A percentile compares a stretch with the other conserved stretches of the same genome.
phyloP scores from a whole-genome alignment of 2,888 invertebrate genomes.

The Stenotaenia linearis region DNA sequence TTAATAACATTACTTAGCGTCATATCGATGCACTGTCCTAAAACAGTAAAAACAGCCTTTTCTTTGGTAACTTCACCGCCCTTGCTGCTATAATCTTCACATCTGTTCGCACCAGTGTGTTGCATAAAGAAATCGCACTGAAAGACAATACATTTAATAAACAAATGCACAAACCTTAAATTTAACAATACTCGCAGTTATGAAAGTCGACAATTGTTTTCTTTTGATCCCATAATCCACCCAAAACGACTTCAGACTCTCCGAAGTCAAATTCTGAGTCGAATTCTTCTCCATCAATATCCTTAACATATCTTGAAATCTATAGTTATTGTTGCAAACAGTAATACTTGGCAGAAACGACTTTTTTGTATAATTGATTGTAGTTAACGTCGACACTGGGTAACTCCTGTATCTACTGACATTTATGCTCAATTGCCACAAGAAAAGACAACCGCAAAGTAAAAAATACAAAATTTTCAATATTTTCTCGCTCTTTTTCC shows the following conservation, averaged over 20 bases:
- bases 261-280: too few relatives aligned
- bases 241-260: not conserved
- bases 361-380: not conserved
- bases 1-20: not conserved
- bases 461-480: too few relatives aligned
- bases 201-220: not conserved
- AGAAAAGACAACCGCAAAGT: not conserved
- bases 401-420: not conserved
- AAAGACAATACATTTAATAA: not conserved
- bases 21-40: not conserved
- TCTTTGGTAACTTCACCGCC: not conserved
- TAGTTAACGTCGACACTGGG: not conserved
- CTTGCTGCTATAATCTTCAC: not conserved
- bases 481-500: too few relatives aligned
- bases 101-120: not conserved
- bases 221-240: not conserved
- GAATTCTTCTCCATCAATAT: not conserved
- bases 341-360: not conserved
- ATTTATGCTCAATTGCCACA: not conserved
- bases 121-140: not conserved
- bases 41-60: not conserved
- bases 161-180: too few relatives aligned
- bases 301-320: not conserved
- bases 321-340: not conserved
- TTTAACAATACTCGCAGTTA: not conserved